A percentile compares a stretch with the other conserved stretches of the same genome.
Evolutionary conservation across 2,888 invertebrate species (phyloP).

Genomic region (Siphonodentalium dalli): DNA sequence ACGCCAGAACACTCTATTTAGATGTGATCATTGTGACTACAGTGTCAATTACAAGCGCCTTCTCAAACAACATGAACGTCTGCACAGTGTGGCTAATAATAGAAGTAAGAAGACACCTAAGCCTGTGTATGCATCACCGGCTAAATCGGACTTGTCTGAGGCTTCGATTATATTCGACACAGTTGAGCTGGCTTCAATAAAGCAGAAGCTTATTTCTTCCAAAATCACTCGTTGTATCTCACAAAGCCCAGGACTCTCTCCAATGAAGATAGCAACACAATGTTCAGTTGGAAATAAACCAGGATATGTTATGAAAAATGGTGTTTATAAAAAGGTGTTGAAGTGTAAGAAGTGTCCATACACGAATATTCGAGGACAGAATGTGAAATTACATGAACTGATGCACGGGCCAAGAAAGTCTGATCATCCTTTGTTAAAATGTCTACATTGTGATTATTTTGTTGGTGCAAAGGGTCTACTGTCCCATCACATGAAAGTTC

Average conservation of each 20-base stretch:
- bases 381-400: constrained; percentile 83
- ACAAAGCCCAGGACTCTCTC: constrained; percentile 45
- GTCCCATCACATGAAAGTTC: constrained; percentile 74
- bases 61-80: constrained; percentile 82
- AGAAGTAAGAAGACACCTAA: constrained; percentile 10
- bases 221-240: constrained; percentile 55
- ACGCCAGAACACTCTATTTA: constrained; percentile 75
- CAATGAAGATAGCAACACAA: constrained; percentile 47
- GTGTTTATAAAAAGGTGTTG: constrained; percentile 75
- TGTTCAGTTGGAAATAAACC: constrained; percentile 44
- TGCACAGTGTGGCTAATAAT: constrained; percentile 69
- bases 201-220: constrained; percentile 58
- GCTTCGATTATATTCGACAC: constrained; percentile 48
- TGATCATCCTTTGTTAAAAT: constrained; percentile 68
- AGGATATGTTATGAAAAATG: constrained; percentile 52
- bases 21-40: constrained; percentile 82
- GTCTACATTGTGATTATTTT: constrained; percentile 81
- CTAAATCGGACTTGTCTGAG: constrained; percentile 50
- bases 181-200: constrained; percentile 54
- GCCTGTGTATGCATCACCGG: constrained; percentile 40
- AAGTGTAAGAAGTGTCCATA: constrained; percentile 86
- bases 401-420: constrained; percentile 72
- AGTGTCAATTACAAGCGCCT: constrained; percentile 80
- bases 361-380: constrained; percentile 80
- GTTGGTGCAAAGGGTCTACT: constrained; percentile 77